These are phyloP conservation scores for Crocodylus rhombifer DNA, from an alignment of 2,797 vertebrate species.

Conservation along the genomic window DNA sequence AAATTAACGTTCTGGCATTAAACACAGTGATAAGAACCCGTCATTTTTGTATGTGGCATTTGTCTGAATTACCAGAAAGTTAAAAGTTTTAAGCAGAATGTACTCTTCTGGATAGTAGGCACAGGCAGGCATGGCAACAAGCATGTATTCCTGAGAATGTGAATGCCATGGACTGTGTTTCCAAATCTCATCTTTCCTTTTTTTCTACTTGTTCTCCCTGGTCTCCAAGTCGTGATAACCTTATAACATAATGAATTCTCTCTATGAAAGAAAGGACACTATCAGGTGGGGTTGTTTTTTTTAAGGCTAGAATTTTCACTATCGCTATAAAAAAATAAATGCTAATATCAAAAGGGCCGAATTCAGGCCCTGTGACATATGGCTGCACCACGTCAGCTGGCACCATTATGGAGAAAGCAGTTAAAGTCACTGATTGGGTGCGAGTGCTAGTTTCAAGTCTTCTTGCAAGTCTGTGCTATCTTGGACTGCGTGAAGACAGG, in stretches of 20 bases:
- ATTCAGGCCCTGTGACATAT: conserved; percentile 33
- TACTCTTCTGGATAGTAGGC: conserved; percentile 35
- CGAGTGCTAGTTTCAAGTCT: background rate
- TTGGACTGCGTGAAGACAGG: background rate
- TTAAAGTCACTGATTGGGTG: background rate
- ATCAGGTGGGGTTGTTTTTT: background rate
- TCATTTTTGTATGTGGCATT: background rate
- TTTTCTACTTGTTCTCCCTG: background rate
- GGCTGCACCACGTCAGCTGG: background rate
- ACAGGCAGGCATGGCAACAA: background rate
- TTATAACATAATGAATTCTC: background rate
- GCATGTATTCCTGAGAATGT: conserved; percentile 69
- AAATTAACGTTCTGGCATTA: background rate
- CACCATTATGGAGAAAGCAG: background rate
- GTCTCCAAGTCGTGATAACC: background rate
- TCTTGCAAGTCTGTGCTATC: background rate
- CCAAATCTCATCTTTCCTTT: background rate
- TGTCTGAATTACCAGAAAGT: conserved; percentile 38
- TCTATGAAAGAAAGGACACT: conserved; percentile 38
- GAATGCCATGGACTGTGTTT: conserved; percentile 19
- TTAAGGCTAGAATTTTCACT: conserved; percentile 77
- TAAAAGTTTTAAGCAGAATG: background rate
- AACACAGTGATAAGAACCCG: background rate
- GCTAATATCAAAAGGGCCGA: conserved; percentile 30
- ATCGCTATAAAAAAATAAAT: conserved; percentile 68